Conservation (phyloP, 2,113 vertebrate species). For the Meles meles region DNA sequence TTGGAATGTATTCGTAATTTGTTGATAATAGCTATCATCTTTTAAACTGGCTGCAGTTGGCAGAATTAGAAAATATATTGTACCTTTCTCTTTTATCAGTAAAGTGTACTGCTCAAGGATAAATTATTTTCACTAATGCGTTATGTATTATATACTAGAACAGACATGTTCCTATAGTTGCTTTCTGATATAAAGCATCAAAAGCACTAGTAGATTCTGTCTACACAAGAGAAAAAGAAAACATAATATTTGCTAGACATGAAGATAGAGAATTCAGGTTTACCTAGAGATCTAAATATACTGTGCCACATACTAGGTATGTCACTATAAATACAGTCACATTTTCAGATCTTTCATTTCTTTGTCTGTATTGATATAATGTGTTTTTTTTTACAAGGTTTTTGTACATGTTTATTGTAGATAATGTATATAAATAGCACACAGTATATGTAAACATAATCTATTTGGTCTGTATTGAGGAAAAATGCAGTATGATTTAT, state of each 20-base stretch:
- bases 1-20: neutral
- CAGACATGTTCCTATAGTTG: neutral
- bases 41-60: neutral
- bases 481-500: neutral
- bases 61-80: slow-evolving; percentile 7
- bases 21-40: neutral
- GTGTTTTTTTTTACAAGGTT: neutral
- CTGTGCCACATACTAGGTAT: neutral
- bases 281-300: neutral
- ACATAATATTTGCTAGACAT: neutral
- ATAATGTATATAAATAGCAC: neutral
- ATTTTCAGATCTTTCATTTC: neutral
- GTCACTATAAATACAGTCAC: neutral
- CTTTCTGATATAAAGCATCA: neutral
- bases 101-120: neutral
- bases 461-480: neutral
- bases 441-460: neutral
- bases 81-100: neutral
- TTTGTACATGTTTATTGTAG: neutral
- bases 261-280: slow-evolving; percentile 12
- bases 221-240: slow-evolving; percentile 1
- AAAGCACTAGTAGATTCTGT: neutral
- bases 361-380: neutral
- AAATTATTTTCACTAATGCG: neutral
- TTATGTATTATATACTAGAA: neutral